A percentile compares a stretch with the other conserved stretches of the same genome.
Evolutionary conservation across 1,140 invertebrate species (phyloP).

Genomic region (Steinernema khuongi): DNA sequence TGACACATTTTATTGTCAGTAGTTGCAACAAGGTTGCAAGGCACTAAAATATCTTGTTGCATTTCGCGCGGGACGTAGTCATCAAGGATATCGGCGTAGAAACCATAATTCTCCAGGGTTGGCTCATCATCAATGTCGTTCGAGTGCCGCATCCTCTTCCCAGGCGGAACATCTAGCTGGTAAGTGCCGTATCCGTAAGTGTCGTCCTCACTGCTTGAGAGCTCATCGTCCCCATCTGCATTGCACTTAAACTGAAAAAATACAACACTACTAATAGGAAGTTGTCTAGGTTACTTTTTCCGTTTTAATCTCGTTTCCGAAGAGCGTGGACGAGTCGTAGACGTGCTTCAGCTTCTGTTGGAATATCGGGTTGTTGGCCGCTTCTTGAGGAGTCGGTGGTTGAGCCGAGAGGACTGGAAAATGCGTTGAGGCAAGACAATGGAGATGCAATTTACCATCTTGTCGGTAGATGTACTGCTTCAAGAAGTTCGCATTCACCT

Average conservation of each 20-base stretch:
- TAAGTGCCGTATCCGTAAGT: neutral
- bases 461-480: neutral
- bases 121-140: neutral
- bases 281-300: too few relatives aligned
- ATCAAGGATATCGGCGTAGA: neutral
- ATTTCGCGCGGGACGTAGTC: neutral
- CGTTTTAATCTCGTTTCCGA: too few relatives aligned
- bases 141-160: neutral
- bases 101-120: neutral
- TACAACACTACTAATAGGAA: too few relatives aligned
- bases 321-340: neutral
- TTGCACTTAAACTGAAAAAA: constrained; percentile 10
- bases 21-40: too few relatives aligned
- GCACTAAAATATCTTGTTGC: too few relatives aligned
- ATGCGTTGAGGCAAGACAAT: neutral
- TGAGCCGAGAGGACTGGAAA: neutral
- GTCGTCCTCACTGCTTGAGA: neutral
- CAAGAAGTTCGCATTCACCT: neutral
- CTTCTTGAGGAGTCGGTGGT: neutral
- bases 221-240: neutral
- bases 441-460: neutral
- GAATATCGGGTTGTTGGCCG: neutral
- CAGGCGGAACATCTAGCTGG: neutral
- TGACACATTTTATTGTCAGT: too few relatives aligned
- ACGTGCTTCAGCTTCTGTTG: neutral